phyloP scores from a whole-genome alignment of 1,140 invertebrate genomes.

The Cherax destructor region DNA sequence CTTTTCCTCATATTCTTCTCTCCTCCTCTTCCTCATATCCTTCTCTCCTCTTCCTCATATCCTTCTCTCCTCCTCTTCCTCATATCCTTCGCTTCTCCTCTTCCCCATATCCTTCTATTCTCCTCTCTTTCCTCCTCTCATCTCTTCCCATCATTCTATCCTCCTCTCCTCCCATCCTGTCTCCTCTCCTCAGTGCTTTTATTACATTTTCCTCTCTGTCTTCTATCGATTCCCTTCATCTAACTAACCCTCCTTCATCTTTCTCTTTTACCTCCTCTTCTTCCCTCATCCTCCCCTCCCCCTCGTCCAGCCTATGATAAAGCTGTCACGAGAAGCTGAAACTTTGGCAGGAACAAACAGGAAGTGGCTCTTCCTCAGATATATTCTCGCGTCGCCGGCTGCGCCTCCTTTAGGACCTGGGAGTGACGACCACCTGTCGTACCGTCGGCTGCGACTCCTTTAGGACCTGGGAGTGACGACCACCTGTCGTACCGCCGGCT shows the following conservation, averaged over 20 bases:
- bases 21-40: no score
- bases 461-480: background rate
- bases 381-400: conserved; percentile 3
- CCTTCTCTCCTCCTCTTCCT: background rate
- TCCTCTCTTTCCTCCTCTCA: background rate
- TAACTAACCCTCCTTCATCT: background rate
- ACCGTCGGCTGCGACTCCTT: background rate
- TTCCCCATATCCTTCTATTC: background rate
- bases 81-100: background rate
- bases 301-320: background rate
- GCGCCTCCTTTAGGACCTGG: background rate
- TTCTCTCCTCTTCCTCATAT: no score
- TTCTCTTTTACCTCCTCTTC: background rate
- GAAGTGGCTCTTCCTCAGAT: background rate
- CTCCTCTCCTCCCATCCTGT: background rate
- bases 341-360: conserved; percentile 36
- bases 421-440: no score
- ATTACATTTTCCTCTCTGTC: no score
- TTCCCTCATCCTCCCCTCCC: background rate
- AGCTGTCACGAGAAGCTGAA: conserved; percentile 20
- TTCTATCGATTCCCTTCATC: no score
- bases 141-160: background rate
- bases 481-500: no score
- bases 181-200: no score
- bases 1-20: no score